Evolutionary conservation across 2,888 invertebrate genomes (phyloP).

Genomic region (Andrena camellia): DNA sequence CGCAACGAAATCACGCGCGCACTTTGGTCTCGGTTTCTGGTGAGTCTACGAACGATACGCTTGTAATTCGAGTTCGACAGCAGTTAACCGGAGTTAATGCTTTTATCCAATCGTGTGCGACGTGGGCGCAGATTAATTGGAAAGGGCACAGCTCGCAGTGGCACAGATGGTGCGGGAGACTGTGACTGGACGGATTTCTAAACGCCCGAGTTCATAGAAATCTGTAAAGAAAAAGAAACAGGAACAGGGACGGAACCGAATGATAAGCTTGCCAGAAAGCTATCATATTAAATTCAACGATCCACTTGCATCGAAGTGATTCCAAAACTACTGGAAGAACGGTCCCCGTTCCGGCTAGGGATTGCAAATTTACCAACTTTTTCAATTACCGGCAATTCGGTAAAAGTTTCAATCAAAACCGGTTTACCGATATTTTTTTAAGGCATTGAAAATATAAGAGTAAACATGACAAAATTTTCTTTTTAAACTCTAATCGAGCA

Average conservation of each 20-base stretch:
- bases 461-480: too few species aligned
- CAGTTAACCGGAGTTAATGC: constrained; percentile 47
- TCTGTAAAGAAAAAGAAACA: constrained; percentile 2
- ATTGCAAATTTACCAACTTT: too few species aligned
- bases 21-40: neutral
- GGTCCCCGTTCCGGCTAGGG: neutral
- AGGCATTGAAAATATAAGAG: too few species aligned
- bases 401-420: too few species aligned
- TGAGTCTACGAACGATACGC: neutral
- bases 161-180: constrained; percentile 61
- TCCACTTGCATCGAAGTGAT: neutral
- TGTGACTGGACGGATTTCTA: constrained; percentile 56
- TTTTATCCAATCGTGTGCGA: constrained; percentile 24
- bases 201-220: constrained; percentile 34
- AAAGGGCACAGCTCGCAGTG: constrained; percentile 27
- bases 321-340: neutral
- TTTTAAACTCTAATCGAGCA: too few species aligned
- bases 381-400: too few species aligned
- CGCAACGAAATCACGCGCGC: neutral
- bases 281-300: neutral
- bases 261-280: constrained; percentile 41
- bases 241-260: constrained; percentile 1
- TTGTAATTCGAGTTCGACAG: constrained; percentile 41
- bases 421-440: too few species aligned
- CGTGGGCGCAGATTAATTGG: constrained; percentile 48